Base-by-base conservation (phyloP, 2,888 invertebrate genomes). In the Linyphia triangularis region DNA sequence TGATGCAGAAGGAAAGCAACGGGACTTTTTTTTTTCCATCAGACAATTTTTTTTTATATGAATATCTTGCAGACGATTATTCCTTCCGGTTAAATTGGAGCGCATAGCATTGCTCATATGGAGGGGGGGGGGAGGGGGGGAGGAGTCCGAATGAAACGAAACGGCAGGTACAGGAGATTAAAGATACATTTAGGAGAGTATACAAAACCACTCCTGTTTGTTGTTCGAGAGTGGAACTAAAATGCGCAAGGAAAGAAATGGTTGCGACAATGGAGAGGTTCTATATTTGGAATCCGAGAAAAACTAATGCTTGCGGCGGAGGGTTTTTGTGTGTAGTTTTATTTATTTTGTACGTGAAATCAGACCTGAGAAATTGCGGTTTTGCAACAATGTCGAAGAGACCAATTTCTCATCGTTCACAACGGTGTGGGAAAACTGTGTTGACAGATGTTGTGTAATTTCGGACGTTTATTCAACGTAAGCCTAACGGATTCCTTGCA, bases 21-120 rank as follows among this genome's bases (percentile, higher is more conserved):
- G 73, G 83, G 75, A 51, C 24, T 75, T 67, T 75, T 84, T 37
- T 59, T 59, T 63, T 59, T 61, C 26, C 1, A 51, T 33, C 43
- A 69, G 40, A 24, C 24, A 16, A 43, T 72, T 22, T 24, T 24
- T 70, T 73, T 10, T 13, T 22, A 69, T 26, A 43, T 30, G 57
- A 75, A 30, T 59, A 59, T 33, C 57, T 37, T 70, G 10, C 51
- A 37, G 33, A 30, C 33, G 16, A 51, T 51, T 51, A 51, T 72
- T 51, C 69, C 73, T 88, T 88, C 86, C 86, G 86, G 86, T 73
- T 75, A 88, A 88, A 88, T 88, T 88, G 67, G 85, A 70, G 61
- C 72, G 28, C 28, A 51, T 43, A 63, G 30, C 16, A 28, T 28
- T 30, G 30, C 22, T 13, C 19, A 33, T 67, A 57, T 28, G 51